phyloP scores from a whole-genome alignment of 2,797 vertebrate species.

The Tragelaphus oryx region DNA sequence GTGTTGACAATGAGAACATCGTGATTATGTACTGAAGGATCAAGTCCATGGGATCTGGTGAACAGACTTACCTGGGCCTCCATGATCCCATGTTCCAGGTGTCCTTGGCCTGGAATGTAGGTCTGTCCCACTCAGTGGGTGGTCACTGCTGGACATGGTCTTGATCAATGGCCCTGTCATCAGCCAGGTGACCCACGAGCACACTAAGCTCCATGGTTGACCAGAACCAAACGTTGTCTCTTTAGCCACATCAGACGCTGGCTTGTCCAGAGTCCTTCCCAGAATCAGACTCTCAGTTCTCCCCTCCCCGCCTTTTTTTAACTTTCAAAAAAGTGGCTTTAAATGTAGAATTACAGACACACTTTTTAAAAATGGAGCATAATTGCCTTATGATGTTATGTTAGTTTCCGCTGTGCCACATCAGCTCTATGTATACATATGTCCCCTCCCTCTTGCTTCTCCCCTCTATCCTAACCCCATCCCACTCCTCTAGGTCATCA shows the following conservation, averaged over 20 bases:
- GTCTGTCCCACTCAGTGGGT: not conserved
- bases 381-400: not conserved
- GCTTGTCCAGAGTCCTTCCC: not conserved
- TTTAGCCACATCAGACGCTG: not conserved
- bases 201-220: not conserved
- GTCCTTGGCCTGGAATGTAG: not conserved
- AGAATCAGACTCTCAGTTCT: not conserved
- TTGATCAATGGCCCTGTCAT: not conserved
- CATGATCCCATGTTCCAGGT: not conserved
- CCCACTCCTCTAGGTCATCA: not conserved
- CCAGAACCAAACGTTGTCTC: not conserved
- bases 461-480: not conserved
- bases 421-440: not conserved
- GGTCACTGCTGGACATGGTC: not conserved
- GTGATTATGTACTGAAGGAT: not conserved
- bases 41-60: not conserved
- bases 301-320: not conserved
- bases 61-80: not conserved
- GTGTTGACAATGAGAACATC: not conserved
- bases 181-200: not conserved
- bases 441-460: not conserved
- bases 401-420: not conserved
- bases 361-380: not conserved
- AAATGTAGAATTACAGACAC: not conserved
- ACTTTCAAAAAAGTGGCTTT: not conserved